Base-by-base conservation (phyloP, 2,888 invertebrate genomes). In the Pristionchus arcanus region DNA sequence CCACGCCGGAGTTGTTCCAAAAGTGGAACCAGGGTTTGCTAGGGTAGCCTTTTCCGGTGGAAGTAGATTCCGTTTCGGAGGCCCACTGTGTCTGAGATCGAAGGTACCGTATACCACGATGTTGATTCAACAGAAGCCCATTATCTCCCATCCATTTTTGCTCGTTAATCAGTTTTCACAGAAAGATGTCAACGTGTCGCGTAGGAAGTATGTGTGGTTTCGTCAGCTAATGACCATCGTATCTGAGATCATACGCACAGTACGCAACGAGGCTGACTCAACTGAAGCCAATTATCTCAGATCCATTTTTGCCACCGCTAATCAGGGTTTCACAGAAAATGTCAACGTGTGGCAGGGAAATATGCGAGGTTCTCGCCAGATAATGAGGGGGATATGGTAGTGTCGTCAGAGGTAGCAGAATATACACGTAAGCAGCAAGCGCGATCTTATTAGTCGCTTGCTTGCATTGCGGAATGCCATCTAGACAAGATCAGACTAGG, bases 401-500 rank as follows among this genome's bases (percentile, higher is more conserved):
- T 71, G 68, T 34, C 68, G 68, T 71, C 68, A 71, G 31, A 31
- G 34, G 68, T 34, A 34, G 63, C 63, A 63, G 68, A 31, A 31
- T 13, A 34, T 71, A 71, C 68, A 71, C 68, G 68, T 34, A 71
- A 71, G 68, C 68, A 71, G 68, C 68, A 71, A 71, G 68, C 68
- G 9, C 68, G 68, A 19, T 71, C 68, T 71, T 31, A 71, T 71
- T 71, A 34, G 31, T 34, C 68, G 68, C 68, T 71, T 34, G 68
- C 68, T 63, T 25, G 55, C 16, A 55, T 55, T 55, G 21, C 55
- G 11, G 63, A 63, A 63, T 63, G 21, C 7, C 9, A 21, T 63
- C 63, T 63, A 49, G 42, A 49, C 63, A 25, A 63, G 63, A 63
- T 63, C 63, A 63, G 63, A 63, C 63, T 63, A 63, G 63, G 63